Evolutionary conservation across 2,888 invertebrate species (phyloP).

Genomic region (Cenopis cana): DNA sequence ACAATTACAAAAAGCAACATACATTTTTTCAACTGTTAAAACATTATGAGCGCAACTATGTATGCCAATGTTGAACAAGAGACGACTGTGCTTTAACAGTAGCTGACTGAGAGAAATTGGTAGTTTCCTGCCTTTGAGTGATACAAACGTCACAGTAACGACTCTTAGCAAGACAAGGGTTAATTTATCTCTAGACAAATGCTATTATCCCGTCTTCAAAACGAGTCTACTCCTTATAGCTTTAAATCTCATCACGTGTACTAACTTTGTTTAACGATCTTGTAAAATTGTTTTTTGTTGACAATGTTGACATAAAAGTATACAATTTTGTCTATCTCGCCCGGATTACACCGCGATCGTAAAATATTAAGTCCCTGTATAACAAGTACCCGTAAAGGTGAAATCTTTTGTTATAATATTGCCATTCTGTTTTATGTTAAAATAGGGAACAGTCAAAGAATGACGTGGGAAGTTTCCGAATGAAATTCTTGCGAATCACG

Average conservation of each 20-base stretch:
- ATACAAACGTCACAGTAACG: conserved; percentile 71
- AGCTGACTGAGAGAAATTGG: conserved; percentile 70
- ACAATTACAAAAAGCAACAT: conserved; percentile 18
- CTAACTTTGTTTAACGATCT: conserved; percentile 40
- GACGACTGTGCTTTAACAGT: conserved; percentile 67
- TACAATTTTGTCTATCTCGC: conserved; percentile 47
- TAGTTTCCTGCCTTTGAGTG: conserved; percentile 73
- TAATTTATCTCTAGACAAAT: conserved; percentile 69
- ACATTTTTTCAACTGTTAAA: conserved; percentile 24
- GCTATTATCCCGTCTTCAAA: conserved; percentile 50
- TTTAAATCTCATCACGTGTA: conserved; percentile 35
- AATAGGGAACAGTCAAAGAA: conserved; percentile 11
- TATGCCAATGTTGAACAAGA: conserved; percentile 49
- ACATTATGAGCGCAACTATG: conserved; percentile 33
- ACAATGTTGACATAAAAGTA: conserved; percentile 35
- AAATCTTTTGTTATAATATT: conserved; percentile 16
- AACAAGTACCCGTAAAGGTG: conserved; percentile 18
- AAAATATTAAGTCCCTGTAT: conserved; percentile 29
- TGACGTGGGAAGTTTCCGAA: conserved; percentile 3
- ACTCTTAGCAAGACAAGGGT: conserved; percentile 66
- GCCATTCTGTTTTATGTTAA: conserved; percentile 11
- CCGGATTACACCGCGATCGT: conserved; percentile 38
- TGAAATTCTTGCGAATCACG: conserved; percentile 20
- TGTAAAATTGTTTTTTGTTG: conserved; percentile 37
- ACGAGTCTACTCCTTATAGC: conserved; percentile 42